Conservation (phyloP, 2,113 vertebrate genomes). For the Barnardius zonarius region DNA sequence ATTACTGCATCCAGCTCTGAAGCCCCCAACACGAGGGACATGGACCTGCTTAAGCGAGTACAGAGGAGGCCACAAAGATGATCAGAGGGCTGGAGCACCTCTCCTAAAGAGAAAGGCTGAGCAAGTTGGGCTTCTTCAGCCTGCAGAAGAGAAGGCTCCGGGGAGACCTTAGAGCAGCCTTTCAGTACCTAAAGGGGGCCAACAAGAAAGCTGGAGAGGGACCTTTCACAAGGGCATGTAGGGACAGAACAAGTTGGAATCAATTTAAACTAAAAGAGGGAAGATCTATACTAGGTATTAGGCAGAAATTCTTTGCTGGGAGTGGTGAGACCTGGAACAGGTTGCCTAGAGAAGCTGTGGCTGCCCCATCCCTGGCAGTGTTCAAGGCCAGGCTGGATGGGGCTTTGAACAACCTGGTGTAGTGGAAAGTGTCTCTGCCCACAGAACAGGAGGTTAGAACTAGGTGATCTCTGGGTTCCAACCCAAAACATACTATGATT, state of each 20-base stretch:
- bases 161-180: not conserved
- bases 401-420: not conserved
- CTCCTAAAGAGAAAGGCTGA: not conserved
- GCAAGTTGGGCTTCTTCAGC: not conserved
- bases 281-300: not conserved
- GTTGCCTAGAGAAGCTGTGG: not conserved
- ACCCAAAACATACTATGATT: not conserved
- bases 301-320: not conserved
- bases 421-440: not conserved
- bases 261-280: not conserved
- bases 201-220: not conserved
- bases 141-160: not conserved
- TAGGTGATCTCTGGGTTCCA: not conserved
- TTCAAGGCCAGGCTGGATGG: not conserved
- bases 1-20: not conserved
- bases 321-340: not conserved
- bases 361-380: not conserved
- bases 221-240: not conserved
- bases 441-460: not conserved
- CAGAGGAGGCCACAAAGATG: not conserved
- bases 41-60: not conserved
- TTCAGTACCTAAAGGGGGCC: not conserved
- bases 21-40: not conserved
- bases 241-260: not conserved
- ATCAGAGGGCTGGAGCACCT: not conserved